Base-by-base conservation (phyloP, 2,113 vertebrate genomes). In the Psettodes erumei region DNA sequence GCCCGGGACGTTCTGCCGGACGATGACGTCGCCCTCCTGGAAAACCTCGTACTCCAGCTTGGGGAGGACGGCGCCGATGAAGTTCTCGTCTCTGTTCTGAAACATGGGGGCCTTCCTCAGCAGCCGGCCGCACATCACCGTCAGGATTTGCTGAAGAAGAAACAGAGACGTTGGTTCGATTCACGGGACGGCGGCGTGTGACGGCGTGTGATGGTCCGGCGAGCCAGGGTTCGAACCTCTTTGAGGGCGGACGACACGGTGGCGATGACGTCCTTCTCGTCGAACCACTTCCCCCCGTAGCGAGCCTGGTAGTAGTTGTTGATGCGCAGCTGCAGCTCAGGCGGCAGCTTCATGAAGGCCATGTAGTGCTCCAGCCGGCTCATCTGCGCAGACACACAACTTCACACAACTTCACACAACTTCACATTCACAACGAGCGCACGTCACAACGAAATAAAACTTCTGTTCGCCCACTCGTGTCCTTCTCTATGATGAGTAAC, bases 241-340 rank as follows among this genome's bases (percentile, higher is more conserved):
- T 89, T 94, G 30, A 93, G 86, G 37, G 83, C 85, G 0, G 90
- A 86, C 23, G 90, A 94, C 70, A 92, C 90, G 6, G 90, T 91
- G 55, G 89, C 79, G 30, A 95, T 88, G 68, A 94, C 87, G 19
- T 93, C 90, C 55, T 85, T 91, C 90, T 94, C 83, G 5, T 88
- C 79, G 37, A 92, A 92, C 92, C 86, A 93, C 69, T 91, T 95
- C 68, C 93, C 91, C 5, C 88, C 81, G 5, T 87, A 92, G n/a
- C 90, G 89, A 16, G 90, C 90, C 87, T 92, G 91, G 88, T 92
- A 94, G 64, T 94, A 95, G 55, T 89, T 91, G 47, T 11, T 93
- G 77, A 92, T 87, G 3, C 92, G 91, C 16, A 86, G 77, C 61
- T 91, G 90, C 73, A 95, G 79, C 32, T 90, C 84, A 16, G 87